Base-by-base conservation (phyloP, 2,888 invertebrate species). In the Argyra leucocephala region DNA sequence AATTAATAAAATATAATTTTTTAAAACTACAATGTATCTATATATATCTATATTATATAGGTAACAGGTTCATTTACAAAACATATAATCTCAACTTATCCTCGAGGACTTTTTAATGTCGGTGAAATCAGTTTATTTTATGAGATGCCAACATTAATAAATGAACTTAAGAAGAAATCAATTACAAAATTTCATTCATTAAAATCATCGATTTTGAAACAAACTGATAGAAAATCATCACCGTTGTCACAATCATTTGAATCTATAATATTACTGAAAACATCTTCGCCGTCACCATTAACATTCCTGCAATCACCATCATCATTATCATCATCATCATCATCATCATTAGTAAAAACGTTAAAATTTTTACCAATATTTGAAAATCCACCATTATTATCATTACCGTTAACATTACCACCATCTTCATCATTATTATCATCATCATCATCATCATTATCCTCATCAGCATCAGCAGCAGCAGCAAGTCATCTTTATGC, bases 51-150 rank as follows among this genome's bases (percentile, higher is more conserved):
- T 58, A 22, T 22, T 22, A 0, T 74, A 9, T 74, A 78, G 36
- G 64, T 68, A 23, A 64, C 70, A 26, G 62, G 63, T 64, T 61
- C 69, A 57, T 63, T 64, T 58, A 74, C 73, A 1, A 79, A 78
- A 68, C 67, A 75, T 3, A 7, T 78, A 57, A 7, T 74, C 57
- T 67, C 72, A 1, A 70, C 69, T 21, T 67, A 66, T n/a, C 79
- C 78, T 3, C 70, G 69, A 24, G 78, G 79, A 0, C 64, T 77
- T 26, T 22, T 72, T 23, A 1, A 70, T 2, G 66, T 79, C 4
- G 67, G 15, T 1, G 79, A 78, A 68, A 63, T 69, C 6, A 75
- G 75, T 0, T 31, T 73, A 7, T 69, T 70, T 63, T 78, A 79
- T 67, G 72, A 73, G 2, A 61, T 78, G 64, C 78, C 78, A 0